Conservation (phyloP, 2,888 invertebrate genomes). For the Heteromyza rotundicornis region DNA sequence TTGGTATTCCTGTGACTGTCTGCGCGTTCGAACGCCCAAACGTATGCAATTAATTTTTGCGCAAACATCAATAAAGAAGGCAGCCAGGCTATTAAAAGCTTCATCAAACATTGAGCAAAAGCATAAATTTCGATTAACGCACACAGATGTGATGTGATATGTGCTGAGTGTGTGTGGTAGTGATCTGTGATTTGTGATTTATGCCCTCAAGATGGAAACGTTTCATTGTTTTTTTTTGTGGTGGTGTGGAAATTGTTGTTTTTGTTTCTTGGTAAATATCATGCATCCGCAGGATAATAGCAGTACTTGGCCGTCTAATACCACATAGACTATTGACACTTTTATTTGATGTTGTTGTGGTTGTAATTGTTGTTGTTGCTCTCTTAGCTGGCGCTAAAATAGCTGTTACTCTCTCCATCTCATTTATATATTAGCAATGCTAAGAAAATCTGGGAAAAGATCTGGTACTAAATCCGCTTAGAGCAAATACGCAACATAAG, state of each 20-base stretch:
- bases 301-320: not conserved
- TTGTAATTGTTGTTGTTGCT: too few relatives aligned
- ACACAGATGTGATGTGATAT: too few relatives aligned
- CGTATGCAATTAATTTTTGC: constrained; percentile 1
- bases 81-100: not conserved
- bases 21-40: not conserved
- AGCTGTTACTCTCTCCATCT: too few relatives aligned
- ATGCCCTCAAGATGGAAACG: not conserved
- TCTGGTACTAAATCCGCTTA: not conserved
- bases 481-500: not conserved
- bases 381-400: not conserved
- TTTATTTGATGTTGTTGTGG: constrained; percentile 5
- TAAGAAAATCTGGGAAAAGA: not conserved
- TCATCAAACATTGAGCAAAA: not conserved
- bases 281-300: not conserved
- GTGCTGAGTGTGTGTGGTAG: too few relatives aligned
- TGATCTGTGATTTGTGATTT: too few relatives aligned
- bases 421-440: not conserved
- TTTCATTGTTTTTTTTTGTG: too few relatives aligned
- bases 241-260: too few relatives aligned
- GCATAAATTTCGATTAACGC: not conserved
- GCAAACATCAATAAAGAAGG: not conserved
- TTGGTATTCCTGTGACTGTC: too few relatives aligned
- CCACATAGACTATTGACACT: not conserved
- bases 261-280: not conserved